Conservation (phyloP, 2,113 vertebrate genomes). For the Xyrauchen texanus region DNA sequence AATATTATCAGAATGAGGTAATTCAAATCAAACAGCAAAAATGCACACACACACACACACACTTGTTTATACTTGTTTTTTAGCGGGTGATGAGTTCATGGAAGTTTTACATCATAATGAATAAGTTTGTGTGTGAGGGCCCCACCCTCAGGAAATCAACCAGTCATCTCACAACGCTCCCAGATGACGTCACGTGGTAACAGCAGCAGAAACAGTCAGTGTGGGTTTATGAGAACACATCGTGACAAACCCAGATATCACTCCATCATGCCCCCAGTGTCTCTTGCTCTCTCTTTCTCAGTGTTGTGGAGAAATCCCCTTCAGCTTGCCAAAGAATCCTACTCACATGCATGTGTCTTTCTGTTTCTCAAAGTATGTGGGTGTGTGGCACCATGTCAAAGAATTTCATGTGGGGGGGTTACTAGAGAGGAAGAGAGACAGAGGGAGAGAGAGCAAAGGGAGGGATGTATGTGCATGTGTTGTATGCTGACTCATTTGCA, state of each 20-base stretch:
- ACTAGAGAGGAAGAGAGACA: slow-evolving; percentile 35
- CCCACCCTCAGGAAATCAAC: slow-evolving; percentile 42
- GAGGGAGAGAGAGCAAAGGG: not conserved
- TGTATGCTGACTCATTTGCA: too few relatives aligned
- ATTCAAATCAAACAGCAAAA: not conserved
- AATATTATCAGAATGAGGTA: not conserved
- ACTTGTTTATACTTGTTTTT: not conserved
- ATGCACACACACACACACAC: not conserved
- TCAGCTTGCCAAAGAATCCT: slow-evolving; percentile 17
- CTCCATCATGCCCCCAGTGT: not conserved
- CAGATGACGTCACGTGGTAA: slow-evolving; percentile 16
- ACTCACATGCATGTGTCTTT: slow-evolving; percentile 3
- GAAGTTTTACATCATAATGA: slow-evolving; percentile 57
- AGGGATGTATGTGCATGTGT: slow-evolving; percentile 10
- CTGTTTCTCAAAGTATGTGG: slow-evolving; percentile 41
- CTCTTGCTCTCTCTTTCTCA: not conserved
- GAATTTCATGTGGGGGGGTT: slow-evolving; percentile 36
- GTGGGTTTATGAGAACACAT: not conserved
- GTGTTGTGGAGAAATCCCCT: slow-evolving; percentile 48
- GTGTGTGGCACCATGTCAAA: slow-evolving; percentile 49
- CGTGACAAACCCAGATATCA: slow-evolving; percentile 16
- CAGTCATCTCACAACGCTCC: slow-evolving; percentile 40
- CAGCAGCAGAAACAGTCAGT: not conserved
- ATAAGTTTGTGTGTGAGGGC: slow-evolving; percentile 42
- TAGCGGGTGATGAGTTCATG: slow-evolving; percentile 48